Conservation (phyloP, 2,797 vertebrate genomes). For the Periophthalmus magnuspinnatus region DNA sequence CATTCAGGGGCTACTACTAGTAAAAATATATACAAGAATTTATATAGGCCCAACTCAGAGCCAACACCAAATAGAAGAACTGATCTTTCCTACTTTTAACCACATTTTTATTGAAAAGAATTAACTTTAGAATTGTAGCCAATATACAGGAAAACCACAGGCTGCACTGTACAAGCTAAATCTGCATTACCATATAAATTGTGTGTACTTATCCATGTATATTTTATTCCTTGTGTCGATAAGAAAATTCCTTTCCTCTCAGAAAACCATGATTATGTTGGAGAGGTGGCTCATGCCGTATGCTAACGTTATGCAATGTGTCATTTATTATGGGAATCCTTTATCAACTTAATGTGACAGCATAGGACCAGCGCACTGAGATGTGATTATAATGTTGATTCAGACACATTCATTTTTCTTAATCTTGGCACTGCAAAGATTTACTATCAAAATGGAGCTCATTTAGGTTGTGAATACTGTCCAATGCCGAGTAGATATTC, state of each 20-base stretch:
- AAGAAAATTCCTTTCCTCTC: neutral
- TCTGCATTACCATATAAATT: neutral
- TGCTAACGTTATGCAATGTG: neutral
- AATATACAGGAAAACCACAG: neutral
- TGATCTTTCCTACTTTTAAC: too few relatives aligned
- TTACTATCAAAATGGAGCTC: slow-evolving; percentile 4
- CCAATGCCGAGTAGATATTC: neutral
- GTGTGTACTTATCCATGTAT: neutral
- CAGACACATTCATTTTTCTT: slow-evolving; percentile 1
- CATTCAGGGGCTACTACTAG: too few relatives aligned
- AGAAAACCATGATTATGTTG: neutral
- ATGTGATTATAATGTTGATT: slow-evolving; percentile 7
- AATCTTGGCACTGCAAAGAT: slow-evolving; percentile 7
- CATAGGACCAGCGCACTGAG: neutral
- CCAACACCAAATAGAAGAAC: too few relatives aligned
- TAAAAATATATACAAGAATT: too few relatives aligned
- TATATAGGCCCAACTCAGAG: too few relatives aligned
- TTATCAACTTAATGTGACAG: neutral
- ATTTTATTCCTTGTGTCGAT: neutral
- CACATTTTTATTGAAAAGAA: too few relatives aligned
- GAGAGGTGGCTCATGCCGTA: neutral
- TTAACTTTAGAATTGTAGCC: neutral
- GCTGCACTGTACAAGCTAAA: neutral
- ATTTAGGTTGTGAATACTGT: neutral
- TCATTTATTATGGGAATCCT: neutral